Base-by-base conservation (phyloP, 2,113 vertebrate species). In the Anhinga anhinga region DNA sequence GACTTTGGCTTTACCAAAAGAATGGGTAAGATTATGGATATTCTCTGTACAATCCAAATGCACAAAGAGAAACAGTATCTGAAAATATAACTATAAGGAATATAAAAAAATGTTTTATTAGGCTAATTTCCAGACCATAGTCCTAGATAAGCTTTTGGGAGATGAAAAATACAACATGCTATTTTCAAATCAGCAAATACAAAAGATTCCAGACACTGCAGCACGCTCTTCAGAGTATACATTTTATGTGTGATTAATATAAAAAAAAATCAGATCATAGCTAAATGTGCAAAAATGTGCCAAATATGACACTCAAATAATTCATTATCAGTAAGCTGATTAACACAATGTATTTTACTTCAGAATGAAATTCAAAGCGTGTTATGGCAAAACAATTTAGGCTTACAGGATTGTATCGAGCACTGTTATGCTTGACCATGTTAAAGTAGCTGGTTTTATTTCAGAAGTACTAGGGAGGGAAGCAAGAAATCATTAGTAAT, bases 401-500 rank as follows among this genome's bases (percentile, higher is more conserved):
- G 72, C 76, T 96, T 95, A 90, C 12, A 67, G 86, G 76, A 89
- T 65, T 76, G 63, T 42, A 86, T 83, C 40, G 47, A 94, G 50
- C 40, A 84, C 36, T 79, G 23, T 58, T 71, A 67, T 67, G 77
- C 47, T 87, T 94, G 82, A 91, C 90, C 95, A 88, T 93, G 76
- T 73, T 90, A 95, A 92, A 93, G 84, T 58, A 96, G 63, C 62
- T 0, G 2, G 42, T 91, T 90, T 94, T 96, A 94, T 97, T 97
- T 90, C 85, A 95, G 73, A 91, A 82, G 89, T 93, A 89, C 85
- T 90, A 62, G 86, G 91, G 88, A 95, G 73, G 62, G 74, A 93
- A 96, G 87, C 90, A 94, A 93, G 70, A 93, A 93, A 92, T 97
- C 76, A 77, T 94, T 95, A 95, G 74, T 95, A 91, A 97, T 96